A percentile compares a stretch with the other conserved stretches of the same genome.
Evolutionary conservation across 2,113 vertebrate genomes (phyloP).

Genomic region (Desmodus rotundus): DNA sequence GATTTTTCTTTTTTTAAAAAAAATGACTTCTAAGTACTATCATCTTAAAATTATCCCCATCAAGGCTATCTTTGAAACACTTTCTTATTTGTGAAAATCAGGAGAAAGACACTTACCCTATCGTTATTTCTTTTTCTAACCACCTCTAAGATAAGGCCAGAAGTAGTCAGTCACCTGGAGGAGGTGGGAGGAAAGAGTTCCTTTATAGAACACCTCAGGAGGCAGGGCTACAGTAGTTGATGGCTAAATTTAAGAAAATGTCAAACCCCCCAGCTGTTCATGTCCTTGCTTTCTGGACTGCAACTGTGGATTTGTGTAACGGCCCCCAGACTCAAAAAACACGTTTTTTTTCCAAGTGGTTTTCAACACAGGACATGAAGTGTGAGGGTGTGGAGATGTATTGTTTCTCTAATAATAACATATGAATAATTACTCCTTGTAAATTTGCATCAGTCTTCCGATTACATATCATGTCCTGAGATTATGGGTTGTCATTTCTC

Average conservation of each 20-base stretch:
- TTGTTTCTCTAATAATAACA: background rate
- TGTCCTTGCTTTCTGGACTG: background rate
- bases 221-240: background rate
- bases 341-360: background rate
- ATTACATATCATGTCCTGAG: background rate
- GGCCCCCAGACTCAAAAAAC: background rate
- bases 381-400: background rate
- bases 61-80: background rate
- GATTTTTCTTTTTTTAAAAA: background rate
- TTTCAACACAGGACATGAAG: background rate
- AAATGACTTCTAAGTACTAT: background rate
- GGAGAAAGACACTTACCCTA: background rate
- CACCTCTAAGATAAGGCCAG: background rate
- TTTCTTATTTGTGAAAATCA: background rate
- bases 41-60: background rate
- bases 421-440: background rate
- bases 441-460: background rate
- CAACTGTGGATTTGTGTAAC: background rate
- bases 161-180: background rate
- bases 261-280: accelerated
- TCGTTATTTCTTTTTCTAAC: background rate
- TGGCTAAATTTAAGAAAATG: background rate
- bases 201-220: background rate
- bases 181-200: background rate
- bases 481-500: background rate